These are phyloP conservation scores for Lycodopsis pacificus DNA, from an alignment of 2,797 vertebrate species.

Conservation along the genomic window DNA sequence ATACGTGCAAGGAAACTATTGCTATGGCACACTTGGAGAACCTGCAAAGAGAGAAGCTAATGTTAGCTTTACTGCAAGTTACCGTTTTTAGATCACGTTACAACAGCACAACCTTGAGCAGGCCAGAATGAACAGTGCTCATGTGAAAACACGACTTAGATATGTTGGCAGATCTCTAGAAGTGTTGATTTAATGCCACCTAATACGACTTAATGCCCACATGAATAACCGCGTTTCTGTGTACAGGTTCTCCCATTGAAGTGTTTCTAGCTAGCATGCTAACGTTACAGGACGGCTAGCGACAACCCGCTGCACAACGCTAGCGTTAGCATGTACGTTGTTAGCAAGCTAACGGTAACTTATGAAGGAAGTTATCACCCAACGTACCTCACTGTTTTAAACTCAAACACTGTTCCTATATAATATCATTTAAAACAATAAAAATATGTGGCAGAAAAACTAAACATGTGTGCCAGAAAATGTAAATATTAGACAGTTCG, in stretches of 20 bases:
- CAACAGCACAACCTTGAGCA: slow-evolving; percentile 9
- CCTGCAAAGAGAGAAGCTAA: background rate
- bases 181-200: background rate
- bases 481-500: background rate
- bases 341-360: slow-evolving; percentile 60
- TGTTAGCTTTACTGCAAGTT: background rate
- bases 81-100: slow-evolving; percentile 20
- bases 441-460: fast-evolving
- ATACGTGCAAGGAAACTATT: background rate
- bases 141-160: background rate
- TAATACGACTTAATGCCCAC: background rate
- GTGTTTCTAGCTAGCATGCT: slow-evolving; percentile 58
- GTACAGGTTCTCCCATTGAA: background rate
- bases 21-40: background rate
- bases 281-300: slow-evolving; percentile 44
- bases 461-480: background rate
- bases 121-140: slow-evolving; percentile 12
- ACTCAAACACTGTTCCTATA: fast-evolving
- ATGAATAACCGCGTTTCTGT: background rate
- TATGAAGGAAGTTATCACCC: slow-evolving; percentile 32
- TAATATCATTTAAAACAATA: fast-evolving
- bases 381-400: background rate
- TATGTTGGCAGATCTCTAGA: fast-evolving
- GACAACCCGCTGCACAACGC: slow-evolving; percentile 44
- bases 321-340: slow-evolving; percentile 23